A percentile compares a stretch with the other conserved stretches of the same genome.
Evolutionary conservation across 2,888 invertebrate genomes (phyloP).

Genomic region (Argyra leucocephala): DNA sequence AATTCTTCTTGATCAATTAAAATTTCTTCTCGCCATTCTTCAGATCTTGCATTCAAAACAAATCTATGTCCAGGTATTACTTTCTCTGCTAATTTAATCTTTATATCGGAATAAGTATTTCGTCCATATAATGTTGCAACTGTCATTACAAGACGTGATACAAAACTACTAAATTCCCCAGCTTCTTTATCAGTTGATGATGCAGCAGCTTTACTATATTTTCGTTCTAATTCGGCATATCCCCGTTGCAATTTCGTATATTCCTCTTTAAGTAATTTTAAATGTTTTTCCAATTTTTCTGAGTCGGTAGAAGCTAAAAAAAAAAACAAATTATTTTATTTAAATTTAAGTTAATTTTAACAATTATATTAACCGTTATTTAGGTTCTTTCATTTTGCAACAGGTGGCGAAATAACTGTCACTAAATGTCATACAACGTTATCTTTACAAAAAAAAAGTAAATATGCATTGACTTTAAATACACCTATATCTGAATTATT

Average conservation of each 20-base stretch:
- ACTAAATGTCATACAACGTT: background rate
- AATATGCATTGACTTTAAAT: background rate
- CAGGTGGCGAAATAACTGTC: background rate
- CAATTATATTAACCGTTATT: background rate
- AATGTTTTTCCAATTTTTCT: conserved; percentile 70
- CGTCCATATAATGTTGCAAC: conserved; percentile 75
- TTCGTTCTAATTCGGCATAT: conserved; percentile 71
- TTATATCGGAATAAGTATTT: conserved; percentile 72
- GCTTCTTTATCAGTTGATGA: conserved; percentile 53
- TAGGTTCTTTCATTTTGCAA: background rate
- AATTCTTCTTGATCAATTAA: conserved; percentile 58
- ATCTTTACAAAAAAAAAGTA: background rate
- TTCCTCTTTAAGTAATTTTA: conserved; percentile 76
- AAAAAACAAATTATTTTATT: background rate
- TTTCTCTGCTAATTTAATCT: conserved; percentile 61
- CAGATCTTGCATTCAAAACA: conserved; percentile 77
- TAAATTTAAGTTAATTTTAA: background rate
- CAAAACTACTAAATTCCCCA: conserved; percentile 58
- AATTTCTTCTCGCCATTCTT: conserved; percentile 71
- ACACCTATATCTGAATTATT: background rate
- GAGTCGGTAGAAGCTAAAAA: conserved; percentile 30
- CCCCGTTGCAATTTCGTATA: conserved; percentile 79
- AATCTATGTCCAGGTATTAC: conserved; percentile 79
- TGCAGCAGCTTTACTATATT: conserved; percentile 70
- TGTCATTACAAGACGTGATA: conserved; percentile 69